These are phyloP conservation scores for Megalonaias nervosa DNA, from an alignment of 1,140 invertebrate genomes.

Conservation along the genomic window DNA sequence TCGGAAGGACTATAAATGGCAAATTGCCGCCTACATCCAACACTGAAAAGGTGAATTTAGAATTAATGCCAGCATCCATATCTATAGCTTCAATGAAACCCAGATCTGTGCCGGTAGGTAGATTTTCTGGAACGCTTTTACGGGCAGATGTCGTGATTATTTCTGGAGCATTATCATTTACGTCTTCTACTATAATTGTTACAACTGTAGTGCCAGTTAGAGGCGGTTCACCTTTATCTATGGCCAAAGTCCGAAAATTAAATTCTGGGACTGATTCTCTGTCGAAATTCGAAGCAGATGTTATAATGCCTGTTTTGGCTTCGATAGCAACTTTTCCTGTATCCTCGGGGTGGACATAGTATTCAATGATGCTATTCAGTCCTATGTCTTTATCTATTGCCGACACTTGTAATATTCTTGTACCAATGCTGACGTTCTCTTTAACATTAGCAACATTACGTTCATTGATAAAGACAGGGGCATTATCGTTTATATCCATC, in stretches of 20 bases:
- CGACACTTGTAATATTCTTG: slow-evolving; percentile 89
- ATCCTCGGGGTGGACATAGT: slow-evolving; percentile 8
- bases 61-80: slow-evolving; percentile 90
- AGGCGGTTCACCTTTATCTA: slow-evolving; percentile 76
- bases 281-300: slow-evolving; percentile 33
- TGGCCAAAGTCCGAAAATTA: slow-evolving; percentile 33
- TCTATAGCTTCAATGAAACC: slow-evolving; percentile 90
- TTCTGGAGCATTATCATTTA: slow-evolving; percentile 70
- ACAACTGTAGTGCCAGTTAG: slow-evolving; percentile 44
- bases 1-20: slow-evolving; percentile 88
- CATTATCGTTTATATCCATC: slow-evolving; percentile 34
- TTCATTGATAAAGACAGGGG: slow-evolving; percentile 22
- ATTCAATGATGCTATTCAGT: slow-evolving; percentile 76
- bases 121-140: slow-evolving; percentile 51
- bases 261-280: slow-evolving; percentile 31
- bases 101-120: slow-evolving; percentile 75
- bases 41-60: slow-evolving; percentile 66
- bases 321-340: slow-evolving; percentile 16
- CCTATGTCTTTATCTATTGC: slow-evolving; percentile 96
- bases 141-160: slow-evolving; percentile 43
- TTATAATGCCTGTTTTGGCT: slow-evolving; percentile 34
- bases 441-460: slow-evolving; percentile 3
- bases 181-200: slow-evolving; percentile 78
- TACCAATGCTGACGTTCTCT: slow-evolving; percentile 85
- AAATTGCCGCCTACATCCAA: slow-evolving; percentile 87